Conservation (phyloP, 2,888 invertebrate species). For the Nephrotoma appendiculata region DNA sequence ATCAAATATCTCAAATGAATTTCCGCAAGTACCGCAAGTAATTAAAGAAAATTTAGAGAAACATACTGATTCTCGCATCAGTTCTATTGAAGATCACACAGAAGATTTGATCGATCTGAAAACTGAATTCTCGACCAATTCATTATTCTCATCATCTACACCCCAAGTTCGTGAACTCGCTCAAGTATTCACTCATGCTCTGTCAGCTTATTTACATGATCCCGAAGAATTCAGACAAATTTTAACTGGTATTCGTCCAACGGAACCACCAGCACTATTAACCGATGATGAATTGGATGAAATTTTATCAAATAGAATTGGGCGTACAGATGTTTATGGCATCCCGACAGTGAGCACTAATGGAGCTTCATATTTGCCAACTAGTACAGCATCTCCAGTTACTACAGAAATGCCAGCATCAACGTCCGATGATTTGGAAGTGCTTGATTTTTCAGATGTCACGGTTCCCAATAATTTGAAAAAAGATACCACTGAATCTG, state of each 20-base stretch:
- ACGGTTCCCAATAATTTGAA: slow-evolving; percentile 35
- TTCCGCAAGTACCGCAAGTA: not conserved
- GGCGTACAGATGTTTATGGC: slow-evolving; percentile 9
- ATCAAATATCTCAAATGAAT: slow-evolving; percentile 8
- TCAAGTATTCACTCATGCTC: slow-evolving; percentile 69
- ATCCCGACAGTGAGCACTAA: slow-evolving; percentile 17
- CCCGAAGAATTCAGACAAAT: slow-evolving; percentile 67
- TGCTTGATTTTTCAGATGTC: slow-evolving; percentile 62
- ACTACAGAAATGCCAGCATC: slow-evolving; percentile 31
- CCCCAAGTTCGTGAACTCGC: slow-evolving; percentile 65
- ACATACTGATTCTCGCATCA: not conserved
- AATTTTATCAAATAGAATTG: slow-evolving; percentile 4
- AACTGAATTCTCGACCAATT: slow-evolving; percentile 47
- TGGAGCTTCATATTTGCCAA: slow-evolving; percentile 24
- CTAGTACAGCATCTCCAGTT: slow-evolving; percentile 33
- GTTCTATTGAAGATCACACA: not conserved
- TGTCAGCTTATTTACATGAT: slow-evolving; percentile 69
- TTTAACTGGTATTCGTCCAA: slow-evolving; percentile 62
- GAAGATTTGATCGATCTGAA: slow-evolving; percentile 35
- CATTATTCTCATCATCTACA: slow-evolving; percentile 34
- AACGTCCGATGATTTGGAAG: slow-evolving; percentile 55
- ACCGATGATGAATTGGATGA: slow-evolving; percentile 26
- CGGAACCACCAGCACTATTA: slow-evolving; percentile 47
- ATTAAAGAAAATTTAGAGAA: not conserved
- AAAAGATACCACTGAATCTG: slow-evolving; percentile 20